Base-by-base conservation (phyloP, 35 echinoderm and acorn worm species). In the Patiria miniata region DNA sequence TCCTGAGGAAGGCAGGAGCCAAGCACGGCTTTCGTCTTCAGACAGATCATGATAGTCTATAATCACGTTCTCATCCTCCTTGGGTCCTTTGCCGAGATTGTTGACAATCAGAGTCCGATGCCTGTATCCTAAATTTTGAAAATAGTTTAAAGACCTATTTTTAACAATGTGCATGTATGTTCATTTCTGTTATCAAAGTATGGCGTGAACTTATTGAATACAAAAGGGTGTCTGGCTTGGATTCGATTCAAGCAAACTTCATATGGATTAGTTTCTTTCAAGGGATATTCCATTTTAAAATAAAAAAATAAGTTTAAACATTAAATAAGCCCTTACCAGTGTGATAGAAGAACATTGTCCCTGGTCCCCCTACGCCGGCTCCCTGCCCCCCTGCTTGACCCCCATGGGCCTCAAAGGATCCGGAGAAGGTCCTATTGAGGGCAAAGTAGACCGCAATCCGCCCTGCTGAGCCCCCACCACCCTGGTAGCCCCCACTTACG, bases 321-420 rank as follows among this genome's bases (percentile, higher is more conserved):
- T 12, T 47, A 12, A 47, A 47, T 73, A 7, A 22, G 15, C 36
- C 32, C 69, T 82, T 90, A 92, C 94, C 82, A 36, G 86, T 96
- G 52, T 96, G 94, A 51, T 92, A 96, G 51, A 96, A 96, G 68
- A 96, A 92, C 52, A 89, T 88, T 28, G 94, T 96, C 23, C 94
- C 94, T 34, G 94, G 90, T 15, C 90, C 90, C 65, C 94, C 94
- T 59, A 56, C 88, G 10, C 90, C 94, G 5, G 94, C 81, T 16
- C 57, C 39, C 18, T 22, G 21, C 10, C 90, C 94, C 6, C 94
- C 94, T 52, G 40, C 38, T 21, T 58, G 38, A 29, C 94, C 94
- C 30, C 94, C 94, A 36, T 92, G 78, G 40, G 94, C 94, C 65
- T 96, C 81, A 77, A 92, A 96, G 21, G 85, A 81, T 0, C 94